These are phyloP conservation scores for Berghia stephanieae DNA, from an alignment of 1,140 invertebrate genomes.

Conservation along the genomic window DNA sequence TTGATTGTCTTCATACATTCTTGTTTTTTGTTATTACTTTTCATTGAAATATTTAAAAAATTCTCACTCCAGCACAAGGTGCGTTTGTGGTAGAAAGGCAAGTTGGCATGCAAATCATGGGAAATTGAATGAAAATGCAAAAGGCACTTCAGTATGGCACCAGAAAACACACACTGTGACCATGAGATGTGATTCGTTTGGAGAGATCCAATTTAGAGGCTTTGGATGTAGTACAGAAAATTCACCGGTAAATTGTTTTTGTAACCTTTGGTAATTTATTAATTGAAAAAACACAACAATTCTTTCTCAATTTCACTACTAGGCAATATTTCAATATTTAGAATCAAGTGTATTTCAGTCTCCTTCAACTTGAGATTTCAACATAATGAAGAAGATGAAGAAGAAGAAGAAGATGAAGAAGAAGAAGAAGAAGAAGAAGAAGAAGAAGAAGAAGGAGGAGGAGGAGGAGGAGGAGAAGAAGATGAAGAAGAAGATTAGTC, in stretches of 20 bases:
- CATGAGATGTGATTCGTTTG: conserved; percentile 52
- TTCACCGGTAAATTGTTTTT: conserved; percentile 45
- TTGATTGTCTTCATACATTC: not conserved
- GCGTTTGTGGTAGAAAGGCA: conserved; percentile 36
- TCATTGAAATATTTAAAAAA: not conserved
- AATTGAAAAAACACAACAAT: too few relatives aligned
- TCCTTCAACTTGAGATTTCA: too few relatives aligned
- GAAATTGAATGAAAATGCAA: conserved; percentile 11
- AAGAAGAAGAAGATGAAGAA: too few relatives aligned
- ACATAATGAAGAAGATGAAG: too few relatives aligned
- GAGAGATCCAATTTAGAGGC: conserved; percentile 57
- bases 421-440: too few relatives aligned
- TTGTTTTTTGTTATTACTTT: not conserved
- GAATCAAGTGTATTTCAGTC: too few relatives aligned
- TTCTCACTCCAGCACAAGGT: conserved; percentile 1
- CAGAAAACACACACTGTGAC: conserved; percentile 43
- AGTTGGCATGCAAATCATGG: conserved; percentile 36
- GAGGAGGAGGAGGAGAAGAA: too few relatives aligned
- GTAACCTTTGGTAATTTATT: not conserved
- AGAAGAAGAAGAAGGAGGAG: too few relatives aligned
- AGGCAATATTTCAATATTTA: too few relatives aligned
- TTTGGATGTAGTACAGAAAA: conserved; percentile 48
- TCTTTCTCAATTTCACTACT: too few relatives aligned
- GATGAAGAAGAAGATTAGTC: too few relatives aligned
- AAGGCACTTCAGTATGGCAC: conserved; percentile 38